phyloP scores from a whole-genome alignment of 2,888 invertebrate species.

The Stratiomys singularior region DNA sequence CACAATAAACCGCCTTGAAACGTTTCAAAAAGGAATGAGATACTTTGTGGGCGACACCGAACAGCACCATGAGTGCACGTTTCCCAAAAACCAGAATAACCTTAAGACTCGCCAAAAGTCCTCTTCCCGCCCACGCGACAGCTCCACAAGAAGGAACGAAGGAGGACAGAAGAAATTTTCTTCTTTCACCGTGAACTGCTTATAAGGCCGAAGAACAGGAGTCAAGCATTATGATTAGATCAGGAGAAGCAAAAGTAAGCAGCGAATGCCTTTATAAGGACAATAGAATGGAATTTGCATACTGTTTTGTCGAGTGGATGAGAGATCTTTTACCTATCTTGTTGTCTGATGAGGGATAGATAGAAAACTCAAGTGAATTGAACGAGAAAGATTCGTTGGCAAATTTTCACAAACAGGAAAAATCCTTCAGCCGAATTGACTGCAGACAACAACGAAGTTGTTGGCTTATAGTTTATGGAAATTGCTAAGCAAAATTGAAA shows the following conservation, averaged over 20 bases:
- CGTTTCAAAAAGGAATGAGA: neutral
- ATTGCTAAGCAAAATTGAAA: neutral
- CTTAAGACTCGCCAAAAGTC: too few species aligned
- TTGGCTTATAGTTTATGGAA: neutral
- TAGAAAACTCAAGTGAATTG: neutral
- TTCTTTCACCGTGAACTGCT: slow-evolving; percentile 14
- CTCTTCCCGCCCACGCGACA: too few species aligned
- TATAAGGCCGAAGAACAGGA: neutral
- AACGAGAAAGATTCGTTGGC: neutral
- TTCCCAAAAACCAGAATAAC: too few species aligned
- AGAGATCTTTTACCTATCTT: slow-evolving; percentile 1
- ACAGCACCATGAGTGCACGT: neutral
- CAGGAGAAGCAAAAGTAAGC: slow-evolving; percentile 4
- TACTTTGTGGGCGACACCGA: neutral
- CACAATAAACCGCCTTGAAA: neutral
- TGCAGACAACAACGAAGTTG: neutral
- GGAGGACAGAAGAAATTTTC: neutral
- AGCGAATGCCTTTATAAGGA: slow-evolving; percentile 47
- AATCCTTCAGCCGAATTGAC: neutral
- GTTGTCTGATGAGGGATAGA: neutral
- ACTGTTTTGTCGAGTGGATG: slow-evolving; percentile 35
- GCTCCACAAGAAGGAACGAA: too few species aligned
- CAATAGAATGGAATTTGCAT: slow-evolving; percentile 51
- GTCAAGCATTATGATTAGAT: neutral
- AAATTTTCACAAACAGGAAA: slow-evolving; percentile 14